phyloP scores from a whole-genome alignment of 2,888 invertebrate species.

The Drosophila affinis region DNA sequence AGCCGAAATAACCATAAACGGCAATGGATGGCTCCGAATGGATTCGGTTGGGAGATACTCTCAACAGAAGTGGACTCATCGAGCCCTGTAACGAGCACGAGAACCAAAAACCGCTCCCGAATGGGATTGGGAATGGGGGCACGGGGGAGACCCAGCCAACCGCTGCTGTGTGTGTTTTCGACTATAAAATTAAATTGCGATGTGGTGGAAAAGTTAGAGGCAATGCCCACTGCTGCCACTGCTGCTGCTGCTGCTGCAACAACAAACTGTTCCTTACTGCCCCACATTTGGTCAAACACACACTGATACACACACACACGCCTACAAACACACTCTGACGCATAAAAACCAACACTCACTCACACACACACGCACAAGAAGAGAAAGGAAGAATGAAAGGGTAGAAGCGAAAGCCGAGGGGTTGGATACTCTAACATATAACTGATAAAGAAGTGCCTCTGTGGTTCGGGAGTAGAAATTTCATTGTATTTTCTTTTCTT shows the following conservation, averaged over 20 bases:
- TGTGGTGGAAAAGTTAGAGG: conserved; percentile 73
- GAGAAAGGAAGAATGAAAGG: not conserved
- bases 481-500: too few species aligned
- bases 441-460: too few species aligned
- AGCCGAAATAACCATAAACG: conserved; percentile 58
- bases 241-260: conserved; percentile 43
- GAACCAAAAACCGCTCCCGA: conserved; percentile 14
- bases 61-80: not conserved
- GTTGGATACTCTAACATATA: too few species aligned
- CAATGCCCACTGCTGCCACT: conserved; percentile 66
- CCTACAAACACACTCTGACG: conserved; percentile 1
- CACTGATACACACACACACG: conserved; percentile 22
- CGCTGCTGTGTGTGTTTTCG: conserved; percentile 76
- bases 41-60: not conserved
- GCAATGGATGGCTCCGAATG: not conserved
- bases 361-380: conserved; percentile 15
- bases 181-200: conserved; percentile 79
- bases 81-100: not conserved
- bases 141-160: conserved; percentile 55
- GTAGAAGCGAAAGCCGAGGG: too few species aligned
- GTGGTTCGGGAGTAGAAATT: too few species aligned
- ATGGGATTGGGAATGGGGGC: conserved; percentile 13
- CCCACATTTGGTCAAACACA: conserved; percentile 72
- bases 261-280: conserved; percentile 71
- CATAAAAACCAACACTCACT: conserved; percentile 25